These are phyloP conservation scores for Tetrapedia diversipes DNA, from an alignment of 2,888 invertebrate species.

Conservation along the genomic window DNA sequence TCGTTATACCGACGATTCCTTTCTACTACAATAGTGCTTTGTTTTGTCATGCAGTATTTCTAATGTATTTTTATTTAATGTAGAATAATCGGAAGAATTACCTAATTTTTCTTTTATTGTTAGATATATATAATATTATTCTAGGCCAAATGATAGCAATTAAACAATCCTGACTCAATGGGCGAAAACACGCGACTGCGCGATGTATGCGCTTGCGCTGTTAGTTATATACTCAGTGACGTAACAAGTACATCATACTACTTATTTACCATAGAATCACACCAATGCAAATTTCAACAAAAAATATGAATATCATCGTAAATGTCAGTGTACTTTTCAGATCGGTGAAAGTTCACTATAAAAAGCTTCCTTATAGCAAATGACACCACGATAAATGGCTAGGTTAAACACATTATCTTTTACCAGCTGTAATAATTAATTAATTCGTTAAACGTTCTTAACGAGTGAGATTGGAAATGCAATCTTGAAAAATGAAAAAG, in stretches of 20 bases:
- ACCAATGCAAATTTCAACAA: background rate
- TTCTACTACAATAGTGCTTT: background rate
- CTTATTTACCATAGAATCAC: background rate
- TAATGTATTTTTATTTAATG: background rate
- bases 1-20: background rate
- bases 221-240: slow-evolving; percentile 26
- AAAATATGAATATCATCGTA: background rate
- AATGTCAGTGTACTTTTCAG: background rate
- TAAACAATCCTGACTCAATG: slow-evolving; percentile 30
- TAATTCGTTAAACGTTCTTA: background rate
- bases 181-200: slow-evolving; percentile 45
- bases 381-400: background rate
- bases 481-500: background rate
- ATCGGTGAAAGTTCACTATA: background rate
- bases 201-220: slow-evolving; percentile 49
- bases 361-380: background rate
- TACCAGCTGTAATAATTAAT: background rate
- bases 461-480: background rate
- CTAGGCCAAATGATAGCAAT: slow-evolving; percentile 6
- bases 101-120: background rate
- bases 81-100: background rate
- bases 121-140: slow-evolving; percentile 8
- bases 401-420: slow-evolving; percentile 1
- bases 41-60: background rate
- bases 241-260: slow-evolving; percentile 5